These are phyloP conservation scores for Tinea pellionella DNA, from an alignment of 2,888 invertebrate species.

Conservation along the genomic window DNA sequence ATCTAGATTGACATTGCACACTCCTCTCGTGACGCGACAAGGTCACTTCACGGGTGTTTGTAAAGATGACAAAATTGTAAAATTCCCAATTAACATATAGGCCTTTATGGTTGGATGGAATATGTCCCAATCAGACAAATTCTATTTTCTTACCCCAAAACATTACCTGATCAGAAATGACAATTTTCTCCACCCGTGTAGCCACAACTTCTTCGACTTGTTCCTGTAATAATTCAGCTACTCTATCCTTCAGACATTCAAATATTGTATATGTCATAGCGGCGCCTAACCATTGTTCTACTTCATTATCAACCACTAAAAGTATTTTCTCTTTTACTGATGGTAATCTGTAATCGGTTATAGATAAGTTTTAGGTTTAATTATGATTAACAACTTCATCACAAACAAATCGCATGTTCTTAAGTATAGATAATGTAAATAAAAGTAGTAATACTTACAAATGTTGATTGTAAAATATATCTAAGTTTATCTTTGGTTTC, in stretches of 20 bases:
- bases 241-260: constrained; percentile 89
- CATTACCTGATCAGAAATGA: constrained; percentile 51
- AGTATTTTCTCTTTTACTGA: constrained; percentile 78
- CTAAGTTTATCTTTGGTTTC: constrained; percentile 84
- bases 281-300: constrained; percentile 85
- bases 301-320: constrained; percentile 73
- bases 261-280: constrained; percentile 96
- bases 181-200: constrained; percentile 65
- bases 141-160: not conserved
- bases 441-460: constrained; percentile 76
- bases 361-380: too few species aligned
- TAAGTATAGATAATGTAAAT: too few species aligned
- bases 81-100: too few species aligned
- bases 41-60: too few species aligned
- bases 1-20: too few species aligned
- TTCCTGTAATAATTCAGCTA: constrained; percentile 74
- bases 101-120: too few species aligned
- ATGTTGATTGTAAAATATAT: constrained; percentile 93
- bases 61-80: too few species aligned
- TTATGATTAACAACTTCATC: too few species aligned
- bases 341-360: constrained; percentile 63
- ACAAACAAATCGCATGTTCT: not conserved
- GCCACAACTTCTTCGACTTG: constrained; percentile 73
- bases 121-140: too few species aligned
- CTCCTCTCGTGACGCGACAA: too few species aligned